Evolutionary conservation across 35 echinoderm and acorn worm genomes (phyloP).

Genomic region (Anneissia japonica): DNA sequence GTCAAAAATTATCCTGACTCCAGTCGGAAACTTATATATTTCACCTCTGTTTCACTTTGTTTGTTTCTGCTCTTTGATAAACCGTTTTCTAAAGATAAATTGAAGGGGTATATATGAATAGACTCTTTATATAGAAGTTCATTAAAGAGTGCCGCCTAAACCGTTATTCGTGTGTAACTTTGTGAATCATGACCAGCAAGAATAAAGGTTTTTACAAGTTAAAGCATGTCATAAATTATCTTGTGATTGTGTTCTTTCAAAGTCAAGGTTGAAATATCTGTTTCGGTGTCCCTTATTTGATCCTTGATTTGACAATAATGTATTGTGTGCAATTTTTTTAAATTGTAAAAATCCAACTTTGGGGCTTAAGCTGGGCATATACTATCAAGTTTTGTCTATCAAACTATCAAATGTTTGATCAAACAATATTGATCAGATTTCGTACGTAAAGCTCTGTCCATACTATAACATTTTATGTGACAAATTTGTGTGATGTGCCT

Average conservation of each 20-base stretch:
- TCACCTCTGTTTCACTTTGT: not conserved
- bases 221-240: not conserved
- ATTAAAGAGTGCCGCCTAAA: not conserved
- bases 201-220: not conserved
- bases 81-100: not conserved
- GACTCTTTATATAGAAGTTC: not conserved
- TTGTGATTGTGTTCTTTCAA: not conserved
- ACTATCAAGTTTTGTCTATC: too few species aligned
- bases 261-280: not conserved
- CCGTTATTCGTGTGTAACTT: not conserved
- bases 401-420: too few species aligned
- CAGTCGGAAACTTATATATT: not conserved
- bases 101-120: not conserved
- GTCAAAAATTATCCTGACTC: not conserved
- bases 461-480: too few species aligned
- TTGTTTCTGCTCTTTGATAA: not conserved
- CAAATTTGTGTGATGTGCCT: too few species aligned
- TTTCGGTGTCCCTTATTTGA: not conserved
- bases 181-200: not conserved
- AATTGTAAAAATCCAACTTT: too few species aligned
- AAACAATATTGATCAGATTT: too few species aligned
- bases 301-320: not conserved
- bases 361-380: too few species aligned
- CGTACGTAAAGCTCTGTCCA: too few species aligned
- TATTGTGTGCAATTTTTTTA: too few species aligned